Percentiles rank a stretch among this genome's conserved stretches.
Conservation (phyloP, 2,113 vertebrate genomes). For the Ciconia maguari region DNA sequence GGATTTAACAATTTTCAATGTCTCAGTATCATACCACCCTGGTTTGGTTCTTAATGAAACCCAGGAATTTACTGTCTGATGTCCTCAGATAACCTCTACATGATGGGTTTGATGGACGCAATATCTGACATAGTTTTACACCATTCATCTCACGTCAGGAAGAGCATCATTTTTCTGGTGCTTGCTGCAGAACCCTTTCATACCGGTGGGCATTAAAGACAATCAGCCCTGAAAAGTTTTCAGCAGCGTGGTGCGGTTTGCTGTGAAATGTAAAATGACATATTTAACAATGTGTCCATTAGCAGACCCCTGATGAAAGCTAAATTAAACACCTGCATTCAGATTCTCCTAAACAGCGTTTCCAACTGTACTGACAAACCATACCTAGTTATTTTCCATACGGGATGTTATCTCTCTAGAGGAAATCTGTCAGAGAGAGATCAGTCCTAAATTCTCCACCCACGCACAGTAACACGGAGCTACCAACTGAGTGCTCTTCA, state of each 20-base stretch:
- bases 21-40: neutral
- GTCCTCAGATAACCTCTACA: neutral
- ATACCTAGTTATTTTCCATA: conserved; percentile 15
- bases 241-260: neutral
- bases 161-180: neutral
- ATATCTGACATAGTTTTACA: neutral
- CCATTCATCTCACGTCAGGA: neutral
- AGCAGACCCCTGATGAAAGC: neutral
- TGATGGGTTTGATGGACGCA: neutral
- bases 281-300: neutral
- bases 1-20: neutral
- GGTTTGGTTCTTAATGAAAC: neutral
- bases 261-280: neutral
- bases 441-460: neutral
- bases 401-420: conserved; percentile 9
- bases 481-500: neutral
- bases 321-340: conserved; percentile 28
- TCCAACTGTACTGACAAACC: neutral
- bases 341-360: neutral
- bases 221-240: neutral
- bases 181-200: neutral
- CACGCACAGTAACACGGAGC: neutral
- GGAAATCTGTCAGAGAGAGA: neutral
- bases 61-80: neutral
- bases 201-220: neutral